These are phyloP conservation scores for Ranitomeya imitator DNA, from an alignment of 2,113 vertebrate species.

Conservation along the genomic window DNA sequence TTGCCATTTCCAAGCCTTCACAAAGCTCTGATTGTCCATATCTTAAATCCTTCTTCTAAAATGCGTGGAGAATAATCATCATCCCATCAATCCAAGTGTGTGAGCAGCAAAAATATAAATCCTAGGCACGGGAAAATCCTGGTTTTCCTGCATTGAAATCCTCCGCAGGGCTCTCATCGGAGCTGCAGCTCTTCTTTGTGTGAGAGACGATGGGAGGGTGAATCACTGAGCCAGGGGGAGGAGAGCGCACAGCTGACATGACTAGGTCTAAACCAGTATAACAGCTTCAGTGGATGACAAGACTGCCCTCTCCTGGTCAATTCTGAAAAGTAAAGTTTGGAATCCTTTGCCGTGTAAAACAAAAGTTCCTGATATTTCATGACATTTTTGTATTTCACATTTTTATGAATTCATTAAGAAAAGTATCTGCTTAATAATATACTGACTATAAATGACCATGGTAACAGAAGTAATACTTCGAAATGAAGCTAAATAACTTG, in stretches of 20 bases:
- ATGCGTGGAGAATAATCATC: conserved; percentile 5
- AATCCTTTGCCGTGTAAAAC: neutral
- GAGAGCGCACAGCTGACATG: conserved; percentile 5
- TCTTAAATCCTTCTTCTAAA: conserved; percentile 39
- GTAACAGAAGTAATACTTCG: neutral
- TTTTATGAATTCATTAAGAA: neutral
- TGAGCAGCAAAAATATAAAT: neutral
- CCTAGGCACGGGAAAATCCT: neutral
- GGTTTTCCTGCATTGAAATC: conserved; percentile 68
- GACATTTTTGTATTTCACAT: neutral
- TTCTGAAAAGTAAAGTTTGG: neutral
- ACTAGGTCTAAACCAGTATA: neutral
- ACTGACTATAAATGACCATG: neutral
- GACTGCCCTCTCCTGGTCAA: conserved; percentile 20
- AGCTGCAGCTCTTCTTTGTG: conserved; percentile 69
- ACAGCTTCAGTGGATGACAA: neutral
- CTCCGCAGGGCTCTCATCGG: conserved; percentile 75
- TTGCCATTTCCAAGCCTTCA: conserved; percentile 56
- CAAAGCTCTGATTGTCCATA: conserved; percentile 55
- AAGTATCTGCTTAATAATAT: neutral
- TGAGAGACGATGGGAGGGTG: conserved; percentile 46
- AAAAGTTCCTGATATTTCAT: neutral
- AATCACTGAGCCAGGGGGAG: conserved; percentile 48
- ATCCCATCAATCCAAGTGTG: conserved; percentile 25
- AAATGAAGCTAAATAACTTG: no score